phyloP scores from a whole-genome alignment of 1,140 invertebrate genomes.

The Drosophila subpulchrella region DNA sequence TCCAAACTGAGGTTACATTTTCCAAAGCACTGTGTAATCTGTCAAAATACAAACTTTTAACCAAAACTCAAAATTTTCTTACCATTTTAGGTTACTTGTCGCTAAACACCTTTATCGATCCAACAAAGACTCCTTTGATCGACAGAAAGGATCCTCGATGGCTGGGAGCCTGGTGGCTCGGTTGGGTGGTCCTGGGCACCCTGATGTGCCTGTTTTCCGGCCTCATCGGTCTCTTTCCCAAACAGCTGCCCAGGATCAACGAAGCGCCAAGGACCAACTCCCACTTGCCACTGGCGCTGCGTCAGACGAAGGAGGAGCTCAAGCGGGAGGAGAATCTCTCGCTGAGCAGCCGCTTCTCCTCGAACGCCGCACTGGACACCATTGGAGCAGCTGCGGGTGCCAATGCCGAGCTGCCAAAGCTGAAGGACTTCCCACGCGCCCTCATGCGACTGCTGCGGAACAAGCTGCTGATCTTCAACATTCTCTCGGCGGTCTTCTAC shows the following conservation, averaged over 20 bases:
- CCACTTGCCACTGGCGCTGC: conserved; percentile 71
- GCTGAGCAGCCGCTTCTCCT: conserved; percentile 68
- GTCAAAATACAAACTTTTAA: too few species aligned
- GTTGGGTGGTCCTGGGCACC: conserved; percentile 87
- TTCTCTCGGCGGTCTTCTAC: conserved; percentile 87
- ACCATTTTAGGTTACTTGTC: conserved; percentile 86
- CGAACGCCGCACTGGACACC: conserved; percentile 68
- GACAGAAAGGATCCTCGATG: conserved; percentile 87
- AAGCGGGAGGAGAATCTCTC: conserved; percentile 69
- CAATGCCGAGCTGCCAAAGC: conserved; percentile 62
- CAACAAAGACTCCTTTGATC: conserved; percentile 87
- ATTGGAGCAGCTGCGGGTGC: conserved; percentile 57
- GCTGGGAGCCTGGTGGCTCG: conserved; percentile 91
- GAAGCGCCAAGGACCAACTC: conserved; percentile 63
- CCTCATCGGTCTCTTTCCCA: conserved; percentile 87
- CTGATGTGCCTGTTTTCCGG: conserved; percentile 86
- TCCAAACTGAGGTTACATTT: too few species aligned
- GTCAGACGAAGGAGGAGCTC: conserved; percentile 66
- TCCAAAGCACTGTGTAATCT: too few species aligned
- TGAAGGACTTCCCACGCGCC: conserved; percentile 86
- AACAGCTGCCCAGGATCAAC: conserved; percentile 84
- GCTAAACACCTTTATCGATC: conserved; percentile 88
- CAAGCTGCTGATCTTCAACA: conserved; percentile 87
- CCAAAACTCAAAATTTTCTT: background rate
- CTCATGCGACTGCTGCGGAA: conserved; percentile 87